A percentile compares a stretch with the other conserved stretches of the same genome.
phyloP scores from a whole-genome alignment of 2,797 vertebrate species.

The Trachops cirrhosus region DNA sequence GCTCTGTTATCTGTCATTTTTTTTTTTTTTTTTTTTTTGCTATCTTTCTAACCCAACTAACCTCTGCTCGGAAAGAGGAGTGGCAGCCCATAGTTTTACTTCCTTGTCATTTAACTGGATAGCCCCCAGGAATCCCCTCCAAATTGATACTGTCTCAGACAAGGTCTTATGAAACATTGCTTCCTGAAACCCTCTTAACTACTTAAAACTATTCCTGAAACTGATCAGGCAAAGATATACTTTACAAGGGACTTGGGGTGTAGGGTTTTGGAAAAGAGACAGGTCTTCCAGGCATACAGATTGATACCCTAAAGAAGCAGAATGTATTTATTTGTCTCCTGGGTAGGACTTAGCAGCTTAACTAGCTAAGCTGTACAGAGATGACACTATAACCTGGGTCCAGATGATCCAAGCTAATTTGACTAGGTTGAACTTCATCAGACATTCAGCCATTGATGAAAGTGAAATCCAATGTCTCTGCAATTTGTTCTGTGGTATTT shows the following conservation, averaged over 20 bases:
- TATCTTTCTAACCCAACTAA: constrained; percentile 38
- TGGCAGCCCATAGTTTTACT: constrained; percentile 31
- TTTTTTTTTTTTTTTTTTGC: constrained; percentile 31
- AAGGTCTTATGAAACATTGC: constrained; percentile 27
- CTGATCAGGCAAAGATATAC: not conserved
- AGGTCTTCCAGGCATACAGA: not conserved
- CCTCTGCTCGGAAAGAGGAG: constrained; percentile 59
- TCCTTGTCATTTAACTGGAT: constrained; percentile 36
- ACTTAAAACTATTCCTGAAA: constrained; percentile 50
- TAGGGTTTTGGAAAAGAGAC: constrained; percentile 7
- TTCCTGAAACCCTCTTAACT: constrained; percentile 28
- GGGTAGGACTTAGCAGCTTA: not conserved
- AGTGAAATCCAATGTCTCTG: constrained; percentile 29
- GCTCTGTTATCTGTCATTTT: constrained; percentile 46
- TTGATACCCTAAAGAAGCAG: constrained; percentile 25
- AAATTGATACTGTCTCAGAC: constrained; percentile 25
- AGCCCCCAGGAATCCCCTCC: constrained; percentile 4
- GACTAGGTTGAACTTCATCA: constrained; percentile 35
- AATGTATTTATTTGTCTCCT: constrained; percentile 15
- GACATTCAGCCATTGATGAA: constrained; percentile 37
- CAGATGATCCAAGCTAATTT: constrained; percentile 34
- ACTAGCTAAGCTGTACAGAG: constrained; percentile 7
- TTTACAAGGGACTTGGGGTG: constrained; percentile 9
- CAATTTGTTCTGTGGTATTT: constrained; percentile 1
- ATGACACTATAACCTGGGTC: constrained; percentile 19